phyloP scores from a whole-genome alignment of 2,113 vertebrate species.

The Mionectes macconnelli region DNA sequence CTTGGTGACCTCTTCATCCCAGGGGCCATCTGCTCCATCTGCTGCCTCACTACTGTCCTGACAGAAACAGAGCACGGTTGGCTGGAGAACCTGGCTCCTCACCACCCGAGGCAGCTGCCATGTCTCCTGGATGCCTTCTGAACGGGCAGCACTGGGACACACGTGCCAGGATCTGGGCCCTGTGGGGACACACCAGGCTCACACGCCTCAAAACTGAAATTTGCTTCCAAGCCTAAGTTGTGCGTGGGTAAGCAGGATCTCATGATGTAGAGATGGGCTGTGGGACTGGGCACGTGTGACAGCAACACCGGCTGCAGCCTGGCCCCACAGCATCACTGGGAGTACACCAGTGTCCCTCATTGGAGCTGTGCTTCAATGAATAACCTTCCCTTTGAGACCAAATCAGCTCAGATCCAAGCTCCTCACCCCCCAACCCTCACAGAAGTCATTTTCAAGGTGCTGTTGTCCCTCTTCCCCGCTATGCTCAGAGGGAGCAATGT shows the following conservation, averaged over 20 bases:
- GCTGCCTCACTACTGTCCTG: conserved; percentile 89
- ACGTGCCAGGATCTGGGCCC: not conserved
- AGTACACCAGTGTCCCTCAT: not conserved
- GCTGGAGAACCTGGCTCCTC: conserved; percentile 3
- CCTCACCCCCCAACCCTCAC: not conserved
- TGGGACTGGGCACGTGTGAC: not conserved
- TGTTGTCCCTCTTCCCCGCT: not conserved
- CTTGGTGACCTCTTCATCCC: conserved; percentile 84
- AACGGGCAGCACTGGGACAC: not conserved
- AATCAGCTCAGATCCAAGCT: not conserved
- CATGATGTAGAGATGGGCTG: fast-evolving
- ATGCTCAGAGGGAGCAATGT: not conserved
- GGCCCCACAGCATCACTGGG: not conserved
- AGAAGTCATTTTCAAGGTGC: not conserved
- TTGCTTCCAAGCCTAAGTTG: not conserved
- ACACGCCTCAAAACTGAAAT: not conserved
- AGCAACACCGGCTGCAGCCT: not conserved
- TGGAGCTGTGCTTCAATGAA: not conserved
- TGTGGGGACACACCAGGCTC: not conserved
- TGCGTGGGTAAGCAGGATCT: not conserved
- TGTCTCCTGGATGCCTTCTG: not conserved
- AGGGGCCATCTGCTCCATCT: conserved; percentile 62
- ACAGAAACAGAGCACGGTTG: conserved; percentile 75
- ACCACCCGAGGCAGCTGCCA: not conserved
- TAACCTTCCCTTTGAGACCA: not conserved